Evolutionary conservation across 2,888 invertebrate species (phyloP).

Genomic region (Drosophila infuscata): DNA sequence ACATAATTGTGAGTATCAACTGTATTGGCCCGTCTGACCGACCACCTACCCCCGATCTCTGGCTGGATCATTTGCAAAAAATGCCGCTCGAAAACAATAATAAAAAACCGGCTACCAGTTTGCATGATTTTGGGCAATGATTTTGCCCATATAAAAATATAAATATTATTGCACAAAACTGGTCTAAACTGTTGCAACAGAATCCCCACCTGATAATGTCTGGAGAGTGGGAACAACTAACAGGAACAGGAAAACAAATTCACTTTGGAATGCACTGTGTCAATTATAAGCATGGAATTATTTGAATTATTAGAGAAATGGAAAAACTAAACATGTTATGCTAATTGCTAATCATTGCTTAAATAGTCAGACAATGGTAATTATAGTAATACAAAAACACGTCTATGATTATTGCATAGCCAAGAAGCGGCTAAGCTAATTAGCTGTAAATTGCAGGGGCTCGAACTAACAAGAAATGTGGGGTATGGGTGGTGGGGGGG

Average conservation of each 20-base stretch:
- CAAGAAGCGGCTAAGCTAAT: conserved; percentile 38
- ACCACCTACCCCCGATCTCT: conserved; percentile 50
- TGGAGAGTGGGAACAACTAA: background rate
- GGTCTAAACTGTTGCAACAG: conserved; percentile 39
- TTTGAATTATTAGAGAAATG: conserved; percentile 11
- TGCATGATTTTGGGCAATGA: background rate
- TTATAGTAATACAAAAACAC: conserved; percentile 37
- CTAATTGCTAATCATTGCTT: conserved; percentile 53
- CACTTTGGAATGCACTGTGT: conserved; percentile 14
- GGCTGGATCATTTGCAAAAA: conserved; percentile 45
- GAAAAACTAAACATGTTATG: conserved; percentile 58
- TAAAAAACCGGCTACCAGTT: conserved; percentile 26
- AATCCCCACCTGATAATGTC: background rate
- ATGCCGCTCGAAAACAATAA: conserved; percentile 15
- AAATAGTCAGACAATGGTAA: conserved; percentile 46
- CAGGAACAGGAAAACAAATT: conserved; percentile 29
- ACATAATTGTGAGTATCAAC: conserved; percentile 44
- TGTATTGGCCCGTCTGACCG: conserved; percentile 4
- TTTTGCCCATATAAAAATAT: conserved; percentile 25
- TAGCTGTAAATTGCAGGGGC: conserved; percentile 39
- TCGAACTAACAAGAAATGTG: background rate
- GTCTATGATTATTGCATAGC: conserved; percentile 25
- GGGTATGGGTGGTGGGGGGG: background rate
- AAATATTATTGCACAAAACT: conserved; percentile 34
- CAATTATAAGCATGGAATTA: conserved; percentile 5